phyloP scores from a whole-genome alignment of 1,140 invertebrate genomes.

The Cotesia chilonis region DNA sequence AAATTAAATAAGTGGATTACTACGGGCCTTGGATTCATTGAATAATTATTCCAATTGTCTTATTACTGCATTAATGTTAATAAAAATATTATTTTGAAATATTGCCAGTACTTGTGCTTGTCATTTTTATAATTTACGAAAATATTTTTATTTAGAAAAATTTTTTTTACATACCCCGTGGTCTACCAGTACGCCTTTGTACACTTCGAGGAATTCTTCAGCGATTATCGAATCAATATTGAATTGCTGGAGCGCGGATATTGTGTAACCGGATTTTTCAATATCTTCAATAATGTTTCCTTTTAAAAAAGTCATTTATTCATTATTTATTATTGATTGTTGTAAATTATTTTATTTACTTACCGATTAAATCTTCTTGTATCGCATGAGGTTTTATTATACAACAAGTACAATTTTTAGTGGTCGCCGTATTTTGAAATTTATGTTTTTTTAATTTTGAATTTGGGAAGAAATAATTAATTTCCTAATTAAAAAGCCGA shows the following conservation, averaged over 20 bases:
- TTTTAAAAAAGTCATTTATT: constrained; percentile 54
- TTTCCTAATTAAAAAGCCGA: constrained; percentile 62
- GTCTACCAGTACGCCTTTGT: constrained; percentile 88
- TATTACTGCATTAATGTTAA: too few relatives aligned
- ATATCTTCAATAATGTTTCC: constrained; percentile 81
- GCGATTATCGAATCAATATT: constrained; percentile 81
- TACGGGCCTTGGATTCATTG: neutral
- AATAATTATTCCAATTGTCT: too few relatives aligned
- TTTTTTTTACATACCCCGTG: constrained; percentile 71
- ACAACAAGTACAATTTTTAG: constrained; percentile 80
- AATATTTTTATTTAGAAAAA: neutral
- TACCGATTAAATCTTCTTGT: constrained; percentile 69
- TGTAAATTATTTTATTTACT: constrained; percentile 38
- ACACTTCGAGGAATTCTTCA: constrained; percentile 92
- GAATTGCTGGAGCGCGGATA: constrained; percentile 83
- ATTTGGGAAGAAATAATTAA: constrained; percentile 76
- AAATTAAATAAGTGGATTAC: neutral
- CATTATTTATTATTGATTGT: neutral
- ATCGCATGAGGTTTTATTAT: constrained; percentile 93
- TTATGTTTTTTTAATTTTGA: constrained; percentile 59
- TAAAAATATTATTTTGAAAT: constrained; percentile 12
- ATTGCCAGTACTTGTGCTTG: neutral
- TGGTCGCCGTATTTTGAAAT: constrained; percentile 69
- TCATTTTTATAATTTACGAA: neutral
- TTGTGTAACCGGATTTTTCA: constrained; percentile 76